Base-by-base conservation (phyloP, 2,797 vertebrate species). In the Platyrinchus mystaceus region DNA sequence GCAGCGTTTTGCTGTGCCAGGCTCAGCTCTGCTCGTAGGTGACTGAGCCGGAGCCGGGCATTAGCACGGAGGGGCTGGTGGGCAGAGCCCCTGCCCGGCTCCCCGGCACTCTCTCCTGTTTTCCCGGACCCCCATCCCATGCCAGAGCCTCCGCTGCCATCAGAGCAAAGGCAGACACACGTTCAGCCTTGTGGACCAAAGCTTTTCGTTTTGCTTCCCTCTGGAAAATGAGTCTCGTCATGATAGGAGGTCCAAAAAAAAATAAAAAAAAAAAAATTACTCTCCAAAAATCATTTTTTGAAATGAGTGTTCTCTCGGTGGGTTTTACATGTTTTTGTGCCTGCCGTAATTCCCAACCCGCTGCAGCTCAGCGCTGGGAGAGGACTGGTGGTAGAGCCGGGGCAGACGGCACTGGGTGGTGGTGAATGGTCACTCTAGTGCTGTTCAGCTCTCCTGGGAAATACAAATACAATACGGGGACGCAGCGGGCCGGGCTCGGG, bases 141-240 rank as follows among this genome's bases (percentile, higher is more conserved):
- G 2, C 44, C 4, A 4, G 14, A 50, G 39, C 41, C 7, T 64
- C 41, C 28, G 10, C 30, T 64, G 62, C 67, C 12, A 3, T n/a
- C 11, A 2, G 26, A n/a, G 66, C 23, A 0, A 6, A 30, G 36
- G 39, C 44, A 10, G 10, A 1, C 4, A 0, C 30, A 0, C 0
- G 0, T 4, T 13, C 74, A 46, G 6, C 39, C 59, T 9, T 7
- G 12, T 0, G 5, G 28, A 47, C 21, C 1, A 14, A 34, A 69
- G 59, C 24, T 10, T 63, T 74, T 34, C 30, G 1, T 22, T 64
- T 15, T 14, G 22, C 56, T 56, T 56, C 41, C 22, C 36, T 30
- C 30, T 8, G 52, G 55, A 60, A 67, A 77, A 74, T 0, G 15
- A 52, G 30, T 37, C 59, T 60, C 6, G 1, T 63, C 3, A 0